Evolutionary conservation across 2,888 invertebrate species (phyloP).

Genomic region (Gastrophysa polygoni): DNA sequence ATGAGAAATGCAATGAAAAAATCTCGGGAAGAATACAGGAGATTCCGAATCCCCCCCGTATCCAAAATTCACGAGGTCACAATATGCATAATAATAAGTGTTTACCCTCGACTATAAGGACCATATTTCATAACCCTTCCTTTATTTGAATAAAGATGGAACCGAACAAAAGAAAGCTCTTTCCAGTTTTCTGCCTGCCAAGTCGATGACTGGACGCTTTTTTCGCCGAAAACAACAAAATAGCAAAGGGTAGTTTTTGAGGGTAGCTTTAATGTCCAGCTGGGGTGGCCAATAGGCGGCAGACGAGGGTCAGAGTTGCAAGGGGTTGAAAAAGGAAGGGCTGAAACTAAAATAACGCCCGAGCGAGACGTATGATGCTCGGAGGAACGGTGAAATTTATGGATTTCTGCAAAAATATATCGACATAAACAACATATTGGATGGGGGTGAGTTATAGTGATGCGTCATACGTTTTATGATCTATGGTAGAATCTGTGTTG

Average conservation of each 20-base stretch:
- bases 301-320: conserved; percentile 47
- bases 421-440: conserved; percentile 41
- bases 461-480: conserved; percentile 30
- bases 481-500: background rate
- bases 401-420: conserved; percentile 35
- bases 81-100: background rate
- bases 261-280: conserved; percentile 52
- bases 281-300: conserved; percentile 47
- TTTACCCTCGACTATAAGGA: background rate
- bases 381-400: conserved; percentile 37
- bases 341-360: conserved; percentile 33
- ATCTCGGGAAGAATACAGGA: background rate
- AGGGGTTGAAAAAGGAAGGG: conserved; percentile 43
- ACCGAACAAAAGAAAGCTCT: conserved; percentile 8
- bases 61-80: background rate
- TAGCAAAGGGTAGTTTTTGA: conserved; percentile 49
- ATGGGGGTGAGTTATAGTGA: conserved; percentile 31
- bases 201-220: conserved; percentile 41
- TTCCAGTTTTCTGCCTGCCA: conserved; percentile 22
- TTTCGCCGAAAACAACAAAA: conserved; percentile 42
- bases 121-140: conserved; percentile 11
- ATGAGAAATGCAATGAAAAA: too few relatives aligned
- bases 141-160: conserved; percentile 10
- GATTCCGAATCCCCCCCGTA: background rate
- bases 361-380: conserved; percentile 20